Evolutionary conservation across 2,888 invertebrate genomes (phyloP).

Genomic region (Calameuta pallipes): DNA sequence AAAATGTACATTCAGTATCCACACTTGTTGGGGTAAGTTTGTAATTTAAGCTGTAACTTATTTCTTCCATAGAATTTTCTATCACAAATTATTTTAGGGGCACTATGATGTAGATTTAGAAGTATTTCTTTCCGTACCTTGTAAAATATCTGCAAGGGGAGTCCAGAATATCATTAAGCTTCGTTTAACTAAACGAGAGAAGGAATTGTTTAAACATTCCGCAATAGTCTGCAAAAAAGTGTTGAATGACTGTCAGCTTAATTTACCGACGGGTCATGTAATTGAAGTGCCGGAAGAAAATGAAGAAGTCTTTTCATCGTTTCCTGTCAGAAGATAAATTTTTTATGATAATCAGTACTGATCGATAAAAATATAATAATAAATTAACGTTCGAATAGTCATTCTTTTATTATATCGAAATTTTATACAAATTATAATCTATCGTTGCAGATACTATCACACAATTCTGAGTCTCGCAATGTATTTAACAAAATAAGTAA

Average conservation of each 20-base stretch:
- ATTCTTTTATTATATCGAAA: neutral
- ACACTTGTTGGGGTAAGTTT: neutral
- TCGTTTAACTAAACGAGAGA: neutral
- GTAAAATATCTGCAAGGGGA: neutral
- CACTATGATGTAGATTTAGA: neutral
- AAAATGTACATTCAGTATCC: neutral
- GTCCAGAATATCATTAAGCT: neutral
- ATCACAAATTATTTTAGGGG: neutral
- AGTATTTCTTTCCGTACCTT: neutral
- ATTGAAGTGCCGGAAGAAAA: neutral
- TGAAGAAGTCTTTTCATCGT: neutral
- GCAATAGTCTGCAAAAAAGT: neutral
- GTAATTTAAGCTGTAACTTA: neutral
- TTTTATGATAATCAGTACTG: neutral
- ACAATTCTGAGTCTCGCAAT: neutral
- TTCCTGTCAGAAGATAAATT: neutral
- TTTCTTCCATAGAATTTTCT: neutral
- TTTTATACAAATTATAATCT: neutral
- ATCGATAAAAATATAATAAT: neutral
- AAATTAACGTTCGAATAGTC: neutral
- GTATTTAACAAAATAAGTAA: neutral
- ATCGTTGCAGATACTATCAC: neutral
- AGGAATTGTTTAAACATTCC: neutral
- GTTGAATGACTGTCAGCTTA: neutral
- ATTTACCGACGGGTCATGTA: neutral